phyloP scores from a whole-genome alignment of 2,888 invertebrate species.

The Notocelia uddmanniana region DNA sequence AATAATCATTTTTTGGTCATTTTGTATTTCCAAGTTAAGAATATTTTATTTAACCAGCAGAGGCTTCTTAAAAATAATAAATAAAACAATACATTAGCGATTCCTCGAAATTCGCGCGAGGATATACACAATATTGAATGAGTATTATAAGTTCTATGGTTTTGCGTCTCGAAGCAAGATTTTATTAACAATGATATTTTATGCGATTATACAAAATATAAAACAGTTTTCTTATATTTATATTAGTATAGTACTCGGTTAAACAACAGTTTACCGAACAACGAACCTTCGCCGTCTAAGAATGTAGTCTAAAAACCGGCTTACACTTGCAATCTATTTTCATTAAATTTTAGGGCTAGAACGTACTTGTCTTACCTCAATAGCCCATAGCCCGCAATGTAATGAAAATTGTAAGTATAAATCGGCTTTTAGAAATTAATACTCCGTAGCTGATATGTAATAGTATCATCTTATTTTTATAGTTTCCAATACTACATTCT shows the following conservation, averaged over 20 bases:
- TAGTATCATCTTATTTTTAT: constrained; percentile 12
- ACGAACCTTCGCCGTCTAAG: constrained; percentile 21
- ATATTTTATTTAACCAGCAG: neutral
- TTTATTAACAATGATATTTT: neutral
- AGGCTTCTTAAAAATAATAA: neutral
- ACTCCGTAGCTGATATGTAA: neutral
- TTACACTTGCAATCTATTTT: too few species aligned
- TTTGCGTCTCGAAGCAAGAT: neutral
- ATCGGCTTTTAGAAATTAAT: neutral
- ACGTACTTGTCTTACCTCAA: too few species aligned
- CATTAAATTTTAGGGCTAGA: too few species aligned
- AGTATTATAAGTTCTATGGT: neutral
- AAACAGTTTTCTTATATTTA: neutral
- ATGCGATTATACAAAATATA: neutral
- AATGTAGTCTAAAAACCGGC: too few species aligned
- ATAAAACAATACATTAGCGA: constrained; percentile 1
- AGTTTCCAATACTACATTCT: constrained; percentile 3
- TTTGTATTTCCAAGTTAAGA: too few species aligned
- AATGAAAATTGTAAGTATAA: too few species aligned
- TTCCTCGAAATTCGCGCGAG: neutral
- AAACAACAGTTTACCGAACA: constrained; percentile 3
- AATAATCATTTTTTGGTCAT: too few species aligned
- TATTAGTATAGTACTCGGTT: neutral
- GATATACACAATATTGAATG: neutral
- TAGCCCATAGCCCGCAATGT: too few species aligned